Evolutionary conservation across 1,140 invertebrate genomes (phyloP).

Genomic region (Pantala flavescens): DNA sequence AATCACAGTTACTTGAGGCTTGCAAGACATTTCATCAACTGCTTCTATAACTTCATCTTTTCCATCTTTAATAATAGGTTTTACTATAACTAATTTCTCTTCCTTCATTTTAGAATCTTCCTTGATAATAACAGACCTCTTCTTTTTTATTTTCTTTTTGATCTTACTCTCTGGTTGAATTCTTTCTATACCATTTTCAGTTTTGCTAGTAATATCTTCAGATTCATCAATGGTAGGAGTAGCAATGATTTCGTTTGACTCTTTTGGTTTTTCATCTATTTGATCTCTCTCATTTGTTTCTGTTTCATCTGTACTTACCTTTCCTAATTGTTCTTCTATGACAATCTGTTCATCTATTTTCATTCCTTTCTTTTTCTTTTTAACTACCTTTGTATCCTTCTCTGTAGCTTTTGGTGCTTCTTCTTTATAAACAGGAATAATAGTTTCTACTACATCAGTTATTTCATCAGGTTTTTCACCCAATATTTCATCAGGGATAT

Average conservation of each 20-base stretch:
- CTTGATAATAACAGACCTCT: background rate
- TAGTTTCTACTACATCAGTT: slow-evolving; percentile 18
- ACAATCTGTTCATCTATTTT: slow-evolving; percentile 28
- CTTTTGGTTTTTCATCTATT: slow-evolving; percentile 16
- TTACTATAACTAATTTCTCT: background rate
- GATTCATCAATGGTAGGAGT: slow-evolving; percentile 28
- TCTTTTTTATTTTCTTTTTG: background rate
- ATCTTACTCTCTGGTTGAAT: background rate
- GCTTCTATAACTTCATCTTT: background rate
- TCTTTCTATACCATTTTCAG: background rate
- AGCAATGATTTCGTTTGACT: slow-evolving; percentile 28
- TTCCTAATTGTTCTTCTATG: slow-evolving; percentile 25
- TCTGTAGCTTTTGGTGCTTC: background rate
- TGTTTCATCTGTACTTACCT: slow-evolving; percentile 18
- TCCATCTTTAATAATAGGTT: background rate
- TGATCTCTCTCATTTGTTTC: slow-evolving; percentile 22
- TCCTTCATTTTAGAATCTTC: background rate
- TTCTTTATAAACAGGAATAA: background rate
- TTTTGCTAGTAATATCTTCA: background rate
- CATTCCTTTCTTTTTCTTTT: slow-evolving; percentile 23
- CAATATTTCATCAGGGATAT: slow-evolving; percentile 29
- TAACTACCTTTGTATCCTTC: slow-evolving; percentile 10
- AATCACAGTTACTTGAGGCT: background rate
- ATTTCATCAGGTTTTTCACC: slow-evolving; percentile 18
- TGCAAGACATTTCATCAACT: background rate